These are phyloP conservation scores for Eilema depressum DNA, from an alignment of 2,888 invertebrate genomes.

Conservation along the genomic window DNA sequence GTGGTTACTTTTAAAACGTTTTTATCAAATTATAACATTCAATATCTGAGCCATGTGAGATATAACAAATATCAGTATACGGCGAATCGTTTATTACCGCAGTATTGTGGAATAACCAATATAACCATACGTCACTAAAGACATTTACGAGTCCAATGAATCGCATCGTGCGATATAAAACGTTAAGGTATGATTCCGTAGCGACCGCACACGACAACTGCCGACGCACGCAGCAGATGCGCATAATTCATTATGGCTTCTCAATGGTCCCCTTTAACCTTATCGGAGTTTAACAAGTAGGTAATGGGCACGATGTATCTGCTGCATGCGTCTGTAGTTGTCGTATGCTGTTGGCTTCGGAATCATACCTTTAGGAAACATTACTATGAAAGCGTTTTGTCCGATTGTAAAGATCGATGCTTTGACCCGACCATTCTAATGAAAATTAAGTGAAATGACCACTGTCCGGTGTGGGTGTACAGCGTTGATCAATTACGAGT, in stretches of 20 bases:
- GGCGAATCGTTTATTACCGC: constrained; percentile 6
- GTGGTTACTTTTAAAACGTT: not conserved
- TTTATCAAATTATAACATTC: not conserved
- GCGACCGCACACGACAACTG: too few relatives aligned
- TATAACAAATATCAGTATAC: constrained; percentile 1
- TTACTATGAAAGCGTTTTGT: constrained; percentile 32
- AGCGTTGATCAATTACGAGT: not conserved
- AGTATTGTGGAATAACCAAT: not conserved
- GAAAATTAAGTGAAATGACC: constrained; percentile 37
- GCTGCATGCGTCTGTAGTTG: too few relatives aligned
- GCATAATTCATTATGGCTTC: too few relatives aligned
- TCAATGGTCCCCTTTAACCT: too few relatives aligned
- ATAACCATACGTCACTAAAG: constrained; percentile 3
- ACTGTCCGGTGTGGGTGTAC: not conserved
- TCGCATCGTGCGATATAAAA: constrained; percentile 22
- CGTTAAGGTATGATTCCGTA: too few relatives aligned
- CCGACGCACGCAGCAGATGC: too few relatives aligned
- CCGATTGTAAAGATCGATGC: constrained; percentile 34
- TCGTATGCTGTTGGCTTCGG: too few relatives aligned
- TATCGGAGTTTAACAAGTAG: too few relatives aligned
- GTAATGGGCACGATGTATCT: too few relatives aligned
- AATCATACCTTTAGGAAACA: too few relatives aligned
- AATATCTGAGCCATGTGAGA: not conserved
- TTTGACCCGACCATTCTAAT: constrained; percentile 24
- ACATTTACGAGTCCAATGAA: constrained; percentile 22